A percentile compares a stretch with the other conserved stretches of the same genome.
Evolutionary conservation across 1,140 invertebrate species (phyloP).

Genomic region (Brachionus manjavacas): DNA sequence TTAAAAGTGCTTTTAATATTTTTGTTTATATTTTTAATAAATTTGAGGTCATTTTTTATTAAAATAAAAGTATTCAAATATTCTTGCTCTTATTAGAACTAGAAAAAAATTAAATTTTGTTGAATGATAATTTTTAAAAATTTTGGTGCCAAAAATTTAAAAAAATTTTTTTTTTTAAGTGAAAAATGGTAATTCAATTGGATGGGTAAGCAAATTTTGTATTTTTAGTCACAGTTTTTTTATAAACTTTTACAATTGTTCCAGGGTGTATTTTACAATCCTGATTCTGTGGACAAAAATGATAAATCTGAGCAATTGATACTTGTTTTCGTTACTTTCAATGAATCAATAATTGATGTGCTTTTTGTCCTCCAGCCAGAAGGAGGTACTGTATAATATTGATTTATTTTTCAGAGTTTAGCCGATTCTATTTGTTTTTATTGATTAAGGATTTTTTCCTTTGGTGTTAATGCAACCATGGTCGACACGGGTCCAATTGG

Average conservation of each 20-base stretch:
- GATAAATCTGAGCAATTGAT: slow-evolving; percentile 51
- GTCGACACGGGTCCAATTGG: slow-evolving; percentile 44
- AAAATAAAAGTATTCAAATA: no score
- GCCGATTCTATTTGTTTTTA: not conserved
- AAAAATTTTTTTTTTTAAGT: slow-evolving; percentile 42
- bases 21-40: no score
- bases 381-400: slow-evolving; percentile 46
- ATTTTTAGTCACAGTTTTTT: no score
- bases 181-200: slow-evolving; percentile 48
- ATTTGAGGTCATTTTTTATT: no score
- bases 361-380: slow-evolving; percentile 54
- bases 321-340: slow-evolving; percentile 52
- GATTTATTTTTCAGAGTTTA: not conserved
- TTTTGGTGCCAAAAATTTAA: no score
- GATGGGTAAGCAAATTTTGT: slow-evolving; percentile 49
- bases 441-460: slow-evolving; percentile 48
- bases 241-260: not conserved
- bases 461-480: slow-evolving; percentile 48
- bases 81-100: no score
- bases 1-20: no score
- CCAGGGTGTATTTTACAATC: slow-evolving; percentile 39
- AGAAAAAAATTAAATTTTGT: no score
- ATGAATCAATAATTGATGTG: slow-evolving; percentile 48
- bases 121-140: no score
- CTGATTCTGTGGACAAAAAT: slow-evolving; percentile 25